These are phyloP conservation scores for Rhagium mordax DNA, from an alignment of 2,888 invertebrate genomes.

Conservation along the genomic window DNA sequence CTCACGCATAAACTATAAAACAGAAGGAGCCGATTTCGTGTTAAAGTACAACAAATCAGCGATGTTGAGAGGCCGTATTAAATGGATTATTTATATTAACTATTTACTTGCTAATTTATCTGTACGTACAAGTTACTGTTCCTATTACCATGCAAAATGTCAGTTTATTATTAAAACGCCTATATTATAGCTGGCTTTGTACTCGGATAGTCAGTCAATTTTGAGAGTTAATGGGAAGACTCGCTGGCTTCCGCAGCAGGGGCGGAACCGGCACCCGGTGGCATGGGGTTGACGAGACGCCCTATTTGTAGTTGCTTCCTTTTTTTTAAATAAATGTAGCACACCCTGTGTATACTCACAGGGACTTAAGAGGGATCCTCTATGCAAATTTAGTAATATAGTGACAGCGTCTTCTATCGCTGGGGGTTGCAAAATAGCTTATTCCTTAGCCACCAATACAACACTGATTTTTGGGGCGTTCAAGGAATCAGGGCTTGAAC, in stretches of 20 bases:
- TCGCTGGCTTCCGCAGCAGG: background rate
- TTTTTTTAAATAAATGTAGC: background rate
- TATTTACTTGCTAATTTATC: conserved; percentile 58
- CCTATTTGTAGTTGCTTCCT: no score
- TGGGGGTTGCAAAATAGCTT: no score
- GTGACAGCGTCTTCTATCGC: no score
- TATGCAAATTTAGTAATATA: no score
- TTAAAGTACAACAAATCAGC: conserved; percentile 57
- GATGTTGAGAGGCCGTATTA: conserved; percentile 57
- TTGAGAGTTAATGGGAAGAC: background rate
- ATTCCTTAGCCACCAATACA: no score
- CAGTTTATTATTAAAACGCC: conserved; percentile 41
- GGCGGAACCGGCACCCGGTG: background rate
- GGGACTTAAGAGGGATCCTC: no score
- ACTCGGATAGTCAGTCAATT: conserved; percentile 34
- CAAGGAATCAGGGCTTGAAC: no score
- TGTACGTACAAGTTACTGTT: conserved; percentile 53
- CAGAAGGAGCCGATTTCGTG: conserved; percentile 61
- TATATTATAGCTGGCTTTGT: conserved; percentile 37
- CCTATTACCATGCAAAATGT: conserved; percentile 51
- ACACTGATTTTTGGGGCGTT: no score
- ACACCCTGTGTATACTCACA: no score
- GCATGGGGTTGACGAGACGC: no score
- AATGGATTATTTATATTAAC: conserved; percentile 60
- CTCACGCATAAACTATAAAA: conserved; percentile 58